Percentiles rank a stretch among this genome's conserved stretches.
phyloP scores from a whole-genome alignment of 2,888 invertebrate species.

The Drosophila emarginata region DNA sequence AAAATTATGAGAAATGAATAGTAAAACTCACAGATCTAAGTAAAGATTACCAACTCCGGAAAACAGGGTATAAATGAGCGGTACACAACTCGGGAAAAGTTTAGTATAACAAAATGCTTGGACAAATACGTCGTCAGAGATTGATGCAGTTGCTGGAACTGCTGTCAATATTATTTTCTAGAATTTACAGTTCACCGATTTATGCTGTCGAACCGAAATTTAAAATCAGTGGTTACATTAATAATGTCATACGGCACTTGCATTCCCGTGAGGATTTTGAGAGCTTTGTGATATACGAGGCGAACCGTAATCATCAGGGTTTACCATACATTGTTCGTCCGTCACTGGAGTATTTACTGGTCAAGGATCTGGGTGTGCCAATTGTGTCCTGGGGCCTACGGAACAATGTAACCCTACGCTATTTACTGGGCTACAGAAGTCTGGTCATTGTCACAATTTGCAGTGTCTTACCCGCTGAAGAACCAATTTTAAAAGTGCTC shows the following conservation, averaged over 20 bases:
- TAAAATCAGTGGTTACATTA: slow-evolving; percentile 25
- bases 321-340: neutral
- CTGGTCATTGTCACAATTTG: slow-evolving; percentile 36
- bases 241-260: slow-evolving; percentile 21
- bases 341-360: slow-evolving; percentile 34
- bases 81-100: neutral
- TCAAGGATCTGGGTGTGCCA: slow-evolving; percentile 33
- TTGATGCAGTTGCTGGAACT: slow-evolving; percentile 1
- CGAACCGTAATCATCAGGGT: neutral
- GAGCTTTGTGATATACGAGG: slow-evolving; percentile 27
- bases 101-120: slow-evolving; percentile 24
- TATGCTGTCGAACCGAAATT: neutral
- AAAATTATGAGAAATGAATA: neutral
- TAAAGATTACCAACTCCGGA: neutral
- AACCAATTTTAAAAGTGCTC: slow-evolving; percentile 39
- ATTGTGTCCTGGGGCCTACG: slow-evolving; percentile 32
- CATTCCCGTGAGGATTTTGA: slow-evolving; percentile 19
- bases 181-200: neutral
- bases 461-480: slow-evolving; percentile 12
- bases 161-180: neutral
- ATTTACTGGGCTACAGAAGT: slow-evolving; percentile 12
- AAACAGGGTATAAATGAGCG: slow-evolving; percentile 12
- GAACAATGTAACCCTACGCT: slow-evolving; percentile 7
- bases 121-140: neutral
- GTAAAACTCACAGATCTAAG: neutral